A percentile compares a stretch with the other conserved stretches of the same genome.
phyloP scores from a whole-genome alignment of 2,888 invertebrate genomes.

The Podabrus alpinus region DNA sequence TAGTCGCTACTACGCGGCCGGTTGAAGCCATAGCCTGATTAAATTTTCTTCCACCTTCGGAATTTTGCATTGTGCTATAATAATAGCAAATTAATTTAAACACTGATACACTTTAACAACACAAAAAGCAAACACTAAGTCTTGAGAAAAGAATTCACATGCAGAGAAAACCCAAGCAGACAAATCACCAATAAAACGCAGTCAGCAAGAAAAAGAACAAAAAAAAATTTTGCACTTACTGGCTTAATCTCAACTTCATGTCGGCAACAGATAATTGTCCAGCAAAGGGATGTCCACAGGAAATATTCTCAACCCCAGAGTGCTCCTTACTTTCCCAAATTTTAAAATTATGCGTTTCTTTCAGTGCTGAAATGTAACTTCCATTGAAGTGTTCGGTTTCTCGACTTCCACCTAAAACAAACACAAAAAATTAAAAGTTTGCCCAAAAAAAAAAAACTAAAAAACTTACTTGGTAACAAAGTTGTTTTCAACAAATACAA shows the following conservation, averaged over 20 bases:
- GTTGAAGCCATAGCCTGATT: slow-evolving; percentile 92
- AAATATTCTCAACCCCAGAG: slow-evolving; percentile 67
- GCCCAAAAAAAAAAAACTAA: not conserved
- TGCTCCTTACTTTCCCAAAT: slow-evolving; percentile 76
- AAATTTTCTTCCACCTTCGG: slow-evolving; percentile 90
- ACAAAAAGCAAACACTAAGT: not conserved
- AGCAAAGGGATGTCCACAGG: slow-evolving; percentile 89
- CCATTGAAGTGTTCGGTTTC: slow-evolving; percentile 89
- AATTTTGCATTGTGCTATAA: slow-evolving; percentile 88
- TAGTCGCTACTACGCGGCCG: slow-evolving; percentile 84
- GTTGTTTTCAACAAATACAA: slow-evolving; percentile 82
- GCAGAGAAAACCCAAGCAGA: not conserved
- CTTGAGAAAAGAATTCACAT: not conserved
- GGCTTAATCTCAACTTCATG: slow-evolving; percentile 88
- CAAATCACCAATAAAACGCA: not conserved
- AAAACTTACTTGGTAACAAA: slow-evolving; percentile 66
- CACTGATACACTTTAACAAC: not conserved
- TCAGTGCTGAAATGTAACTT: slow-evolving; percentile 82
- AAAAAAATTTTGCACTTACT: slow-evolving; percentile 70
- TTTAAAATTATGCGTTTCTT: slow-evolving; percentile 85
- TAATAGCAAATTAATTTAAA: slow-evolving; percentile 5
- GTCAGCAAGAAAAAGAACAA: not conserved
- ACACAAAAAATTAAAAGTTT: not conserved
- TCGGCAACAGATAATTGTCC: slow-evolving; percentile 94
- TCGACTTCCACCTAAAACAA: slow-evolving; percentile 70